A percentile compares a stretch with the other conserved stretches of the same genome.
Conservation (phyloP, 2,888 invertebrate genomes). For the Psococerastis gibbosa region DNA sequence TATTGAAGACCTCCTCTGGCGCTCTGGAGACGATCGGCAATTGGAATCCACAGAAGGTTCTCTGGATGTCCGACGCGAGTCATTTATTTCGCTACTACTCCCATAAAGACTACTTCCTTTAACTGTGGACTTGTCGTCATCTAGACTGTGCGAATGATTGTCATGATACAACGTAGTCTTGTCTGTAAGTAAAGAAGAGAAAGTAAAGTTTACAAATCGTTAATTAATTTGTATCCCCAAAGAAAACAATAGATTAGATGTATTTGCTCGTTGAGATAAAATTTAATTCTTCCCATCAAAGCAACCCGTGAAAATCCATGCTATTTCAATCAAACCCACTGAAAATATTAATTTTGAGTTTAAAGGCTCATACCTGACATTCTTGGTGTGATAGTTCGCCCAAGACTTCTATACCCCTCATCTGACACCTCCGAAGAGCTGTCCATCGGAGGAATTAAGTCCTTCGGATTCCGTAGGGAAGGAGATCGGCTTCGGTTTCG, state of each 20-base stretch:
- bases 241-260: too few relatives aligned
- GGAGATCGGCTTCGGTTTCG: conserved; percentile 14
- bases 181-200: not conserved
- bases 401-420: conserved; percentile 66
- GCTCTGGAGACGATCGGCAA: not conserved
- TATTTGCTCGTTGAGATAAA: too few relatives aligned
- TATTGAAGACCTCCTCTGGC: not conserved
- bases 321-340: too few relatives aligned
- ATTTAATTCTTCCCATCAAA: conserved; percentile 31
- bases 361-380: too few relatives aligned
- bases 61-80: conserved; percentile 2
- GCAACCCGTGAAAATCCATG: too few relatives aligned
- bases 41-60: conserved; percentile 6
- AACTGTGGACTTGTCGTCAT: conserved; percentile 7
- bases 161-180: not conserved
- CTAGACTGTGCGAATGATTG: not conserved
- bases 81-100: not conserved
- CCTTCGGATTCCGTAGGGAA: conserved; percentile 8
- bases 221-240: too few relatives aligned
- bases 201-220: not conserved
- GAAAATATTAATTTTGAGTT: too few relatives aligned
- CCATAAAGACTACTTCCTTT: conserved; percentile 1
- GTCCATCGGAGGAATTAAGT: conserved; percentile 26
- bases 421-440: conserved; percentile 71
- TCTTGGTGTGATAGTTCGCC: conserved; percentile 38